These are phyloP conservation scores for Lepus americanus DNA, from an alignment of 2,113 vertebrate species.

Conservation along the genomic window DNA sequence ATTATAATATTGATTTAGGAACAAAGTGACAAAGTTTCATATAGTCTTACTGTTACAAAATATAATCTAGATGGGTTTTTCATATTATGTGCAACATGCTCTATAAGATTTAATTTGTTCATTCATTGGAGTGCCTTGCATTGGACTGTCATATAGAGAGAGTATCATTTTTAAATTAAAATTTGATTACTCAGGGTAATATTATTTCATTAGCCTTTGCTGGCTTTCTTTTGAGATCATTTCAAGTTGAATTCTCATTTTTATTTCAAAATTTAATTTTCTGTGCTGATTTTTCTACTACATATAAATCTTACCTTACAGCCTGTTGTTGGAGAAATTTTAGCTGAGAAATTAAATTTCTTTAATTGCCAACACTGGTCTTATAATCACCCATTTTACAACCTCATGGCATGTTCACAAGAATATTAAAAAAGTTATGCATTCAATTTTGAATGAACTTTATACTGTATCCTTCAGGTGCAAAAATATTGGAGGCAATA, in stretches of 20 bases:
- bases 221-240: constrained; percentile 78
- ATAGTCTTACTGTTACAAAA: not conserved
- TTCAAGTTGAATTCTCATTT: constrained; percentile 75
- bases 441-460: not conserved
- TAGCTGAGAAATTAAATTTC: not conserved
- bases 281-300: constrained; percentile 16
- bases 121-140: constrained; percentile 78
- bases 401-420: not conserved
- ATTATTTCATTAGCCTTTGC: constrained; percentile 76
- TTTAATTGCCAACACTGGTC: too few relatives aligned
- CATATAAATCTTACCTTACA: constrained; percentile 64
- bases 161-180: constrained; percentile 83
- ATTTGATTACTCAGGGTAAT: constrained; percentile 82
- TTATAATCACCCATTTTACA: constrained; percentile 25
- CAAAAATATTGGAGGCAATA: not conserved
- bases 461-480: not conserved
- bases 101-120: constrained; percentile 75
- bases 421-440: not conserved
- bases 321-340: constrained; percentile 56
- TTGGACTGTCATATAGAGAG: constrained; percentile 78
- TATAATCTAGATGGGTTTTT: constrained; percentile 18
- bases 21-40: not conserved
- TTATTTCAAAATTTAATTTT: constrained; percentile 69
- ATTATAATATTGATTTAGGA: not conserved
- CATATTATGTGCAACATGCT: constrained; percentile 72